Conservation (phyloP, 2,113 vertebrate genomes). For the Merops nubicus region DNA sequence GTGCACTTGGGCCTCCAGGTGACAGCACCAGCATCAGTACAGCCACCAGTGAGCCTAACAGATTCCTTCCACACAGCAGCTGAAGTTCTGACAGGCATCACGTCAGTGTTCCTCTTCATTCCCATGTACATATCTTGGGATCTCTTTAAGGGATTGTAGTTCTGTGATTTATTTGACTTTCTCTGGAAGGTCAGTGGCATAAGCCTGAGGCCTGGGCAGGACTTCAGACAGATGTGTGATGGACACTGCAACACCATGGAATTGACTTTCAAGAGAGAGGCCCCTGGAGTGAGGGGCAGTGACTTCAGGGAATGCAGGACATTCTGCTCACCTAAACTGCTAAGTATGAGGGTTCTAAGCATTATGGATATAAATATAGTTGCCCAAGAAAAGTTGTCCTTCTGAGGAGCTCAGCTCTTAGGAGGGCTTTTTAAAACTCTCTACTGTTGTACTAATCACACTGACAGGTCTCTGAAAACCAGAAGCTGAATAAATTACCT, state of each 20-base stretch:
- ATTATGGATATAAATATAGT: background rate
- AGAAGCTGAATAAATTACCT: background rate
- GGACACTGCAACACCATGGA: background rate
- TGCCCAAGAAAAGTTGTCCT: background rate
- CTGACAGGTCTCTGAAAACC: background rate
- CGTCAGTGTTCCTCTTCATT: background rate
- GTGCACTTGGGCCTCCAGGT: background rate
- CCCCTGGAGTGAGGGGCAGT: background rate
- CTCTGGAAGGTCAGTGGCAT: background rate
- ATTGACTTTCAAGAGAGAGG: background rate
- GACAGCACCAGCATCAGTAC: background rate
- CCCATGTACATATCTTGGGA: background rate
- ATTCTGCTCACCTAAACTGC: background rate
- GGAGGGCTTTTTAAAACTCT: background rate
- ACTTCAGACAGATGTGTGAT: background rate
- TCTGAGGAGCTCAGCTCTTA: background rate
- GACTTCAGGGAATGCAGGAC: background rate
- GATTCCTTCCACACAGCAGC: background rate
- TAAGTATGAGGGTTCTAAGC: background rate
- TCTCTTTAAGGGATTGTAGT: background rate
- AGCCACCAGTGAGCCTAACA: background rate
- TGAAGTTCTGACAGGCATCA: conserved; percentile 17
- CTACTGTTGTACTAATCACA: background rate
- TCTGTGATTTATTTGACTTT: background rate
- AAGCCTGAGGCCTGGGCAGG: background rate